Base-by-base conservation (phyloP, 2,888 invertebrate species). In the Zygaena filipendulae region DNA sequence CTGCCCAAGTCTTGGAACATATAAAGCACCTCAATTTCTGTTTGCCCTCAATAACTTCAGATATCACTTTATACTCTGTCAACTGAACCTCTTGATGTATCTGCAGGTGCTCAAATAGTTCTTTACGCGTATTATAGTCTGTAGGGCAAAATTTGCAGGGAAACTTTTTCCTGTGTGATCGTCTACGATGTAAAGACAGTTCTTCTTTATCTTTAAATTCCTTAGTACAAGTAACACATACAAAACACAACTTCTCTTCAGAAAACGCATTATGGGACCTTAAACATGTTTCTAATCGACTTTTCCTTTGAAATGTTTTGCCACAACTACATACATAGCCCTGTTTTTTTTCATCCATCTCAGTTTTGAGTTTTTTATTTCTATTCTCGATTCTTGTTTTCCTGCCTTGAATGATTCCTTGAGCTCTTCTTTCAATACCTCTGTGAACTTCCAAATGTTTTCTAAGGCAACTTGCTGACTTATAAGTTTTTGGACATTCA, bases 91-190 rank as follows among this genome's bases (percentile, higher is more conserved):
- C 71, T 37, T 74, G 75, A 36, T 79, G 79, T 20, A 63, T 51
- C 39, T 67, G 67, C 11, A 79, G 43, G 45, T 79, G 79, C 46
- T 68, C 69, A 38, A 77, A 72, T 2, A 79, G 47, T 29, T 71
- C 70, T 36, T 75, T 77, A 0, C 68, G 47, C 0, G 70, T 72
- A 31, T 63, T 53, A 25, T 75, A 75, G 37, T 75, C 72, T n/a
- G 74, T 74, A 0, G 79, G 79, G 30, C 79, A 79, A 35, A 79
- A 77, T 44, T 79, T 79, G 36, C 79, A 79, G 0, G 69, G 64
- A 31, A 70, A 75, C 30, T 61, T 59, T 38, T 72, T 75, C 26
- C 66, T 49, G 20, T 77, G 79, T 3, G 63, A 36, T 23, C 67
- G 43, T 37, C 67, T 66, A n/a, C 71, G 49, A 34, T 79, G 79